phyloP scores from a whole-genome alignment of 2,797 vertebrate genomes.

The Hylomyscus alleni region DNA sequence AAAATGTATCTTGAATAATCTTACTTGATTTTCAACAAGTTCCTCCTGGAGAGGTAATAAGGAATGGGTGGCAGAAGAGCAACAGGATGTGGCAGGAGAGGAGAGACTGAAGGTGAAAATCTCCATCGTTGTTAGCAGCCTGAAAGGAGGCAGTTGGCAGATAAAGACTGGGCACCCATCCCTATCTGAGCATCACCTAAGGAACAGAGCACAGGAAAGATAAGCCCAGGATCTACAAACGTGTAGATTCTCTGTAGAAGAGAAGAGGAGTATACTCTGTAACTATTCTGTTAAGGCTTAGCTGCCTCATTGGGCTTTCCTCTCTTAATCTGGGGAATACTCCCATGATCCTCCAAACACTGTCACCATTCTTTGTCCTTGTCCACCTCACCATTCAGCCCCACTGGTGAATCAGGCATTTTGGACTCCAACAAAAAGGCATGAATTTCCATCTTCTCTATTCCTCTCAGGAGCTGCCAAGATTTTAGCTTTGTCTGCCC shows the following conservation, averaged over 20 bases:
- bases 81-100: background rate
- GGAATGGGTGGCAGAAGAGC: background rate
- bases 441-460: background rate
- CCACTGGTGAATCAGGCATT: background rate
- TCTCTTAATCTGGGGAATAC: too few species aligned
- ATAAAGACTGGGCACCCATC: background rate
- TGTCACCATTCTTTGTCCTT: background rate
- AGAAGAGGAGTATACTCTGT: background rate
- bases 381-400: background rate
- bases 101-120: background rate
- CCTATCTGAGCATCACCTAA: background rate
- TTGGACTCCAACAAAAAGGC: background rate
- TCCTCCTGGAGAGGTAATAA: background rate
- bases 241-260: background rate
- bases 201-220: background rate
- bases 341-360: background rate
- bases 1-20: conserved; percentile 57
- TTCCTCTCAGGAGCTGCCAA: background rate
- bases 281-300: too few species aligned
- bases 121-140: fast-evolving
- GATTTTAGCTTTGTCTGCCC: background rate
- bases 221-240: background rate
- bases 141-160: background rate
- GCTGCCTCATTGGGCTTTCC: background rate
- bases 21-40: background rate